A percentile compares a stretch with the other conserved stretches of the same genome.
phyloP scores from a whole-genome alignment of 2,888 invertebrate species.

The Amphipyra berbera region DNA sequence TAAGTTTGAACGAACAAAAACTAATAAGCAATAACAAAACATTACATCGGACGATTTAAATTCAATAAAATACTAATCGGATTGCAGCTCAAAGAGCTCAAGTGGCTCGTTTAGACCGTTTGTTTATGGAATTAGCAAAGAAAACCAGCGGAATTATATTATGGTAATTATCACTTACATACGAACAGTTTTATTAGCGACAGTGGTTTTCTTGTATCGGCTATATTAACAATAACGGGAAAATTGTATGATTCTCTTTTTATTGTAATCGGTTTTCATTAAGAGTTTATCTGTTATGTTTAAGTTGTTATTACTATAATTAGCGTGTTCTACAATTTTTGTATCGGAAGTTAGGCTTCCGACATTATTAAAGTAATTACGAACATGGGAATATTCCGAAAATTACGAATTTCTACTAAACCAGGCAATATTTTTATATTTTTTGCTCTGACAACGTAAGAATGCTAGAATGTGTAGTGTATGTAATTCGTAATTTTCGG shows the following conservation, averaged over 20 bases:
- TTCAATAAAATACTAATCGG: conserved; percentile 41
- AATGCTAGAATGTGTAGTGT: too few species aligned
- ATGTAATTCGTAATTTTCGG: too few species aligned
- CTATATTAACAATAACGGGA: conserved; percentile 21
- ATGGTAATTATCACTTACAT: conserved; percentile 50
- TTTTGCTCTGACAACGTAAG: too few species aligned
- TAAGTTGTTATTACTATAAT: not conserved
- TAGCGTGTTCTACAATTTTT: not conserved
- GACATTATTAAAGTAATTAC: too few species aligned
- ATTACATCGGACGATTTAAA: conserved; percentile 33
- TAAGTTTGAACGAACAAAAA: conserved; percentile 31
- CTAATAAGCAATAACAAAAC: conserved; percentile 37
- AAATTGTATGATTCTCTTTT: conserved; percentile 13
- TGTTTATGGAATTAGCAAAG: conserved; percentile 51
- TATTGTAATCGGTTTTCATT: conserved; percentile 26
- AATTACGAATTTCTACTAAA: too few species aligned
- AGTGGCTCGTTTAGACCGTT: conserved; percentile 30
- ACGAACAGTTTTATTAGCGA: conserved; percentile 47
- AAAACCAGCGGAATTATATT: conserved; percentile 44
- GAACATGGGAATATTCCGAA: too few species aligned
- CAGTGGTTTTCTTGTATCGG: conserved; percentile 41
- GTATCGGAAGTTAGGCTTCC: not conserved
- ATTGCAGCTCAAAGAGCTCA: conserved; percentile 31
- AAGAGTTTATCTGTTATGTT: conserved; percentile 4
- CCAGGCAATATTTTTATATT: too few species aligned